phyloP scores from a whole-genome alignment of 2,888 invertebrate species.

The Cheilosia vulpina region DNA sequence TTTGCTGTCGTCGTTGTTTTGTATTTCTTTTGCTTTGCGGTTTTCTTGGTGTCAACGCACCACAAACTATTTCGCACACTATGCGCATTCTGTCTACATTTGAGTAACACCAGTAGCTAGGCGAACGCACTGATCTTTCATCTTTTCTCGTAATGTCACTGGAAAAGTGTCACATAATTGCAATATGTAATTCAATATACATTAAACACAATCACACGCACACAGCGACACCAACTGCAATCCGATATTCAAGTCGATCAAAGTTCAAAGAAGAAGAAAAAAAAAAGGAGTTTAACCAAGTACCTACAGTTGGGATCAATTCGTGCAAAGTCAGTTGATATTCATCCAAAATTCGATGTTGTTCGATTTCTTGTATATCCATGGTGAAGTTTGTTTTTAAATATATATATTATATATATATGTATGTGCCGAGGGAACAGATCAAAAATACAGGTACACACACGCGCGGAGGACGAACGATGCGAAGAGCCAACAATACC shows the following conservation, averaged over 20 bases:
- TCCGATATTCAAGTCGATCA: conserved; percentile 47
- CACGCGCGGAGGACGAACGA: conserved; percentile 40
- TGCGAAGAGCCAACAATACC: conserved; percentile 65
- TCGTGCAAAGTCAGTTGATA: conserved; percentile 80
- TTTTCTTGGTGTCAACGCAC: conserved; percentile 67
- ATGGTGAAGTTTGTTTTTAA: conserved; percentile 15
- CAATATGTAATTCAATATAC: conserved; percentile 49
- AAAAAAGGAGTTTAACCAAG: not conserved
- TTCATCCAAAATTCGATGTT: conserved; percentile 80
- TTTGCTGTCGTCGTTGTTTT: conserved; percentile 21
- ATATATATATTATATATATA: conserved; percentile 14
- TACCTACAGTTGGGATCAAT: conserved; percentile 81
- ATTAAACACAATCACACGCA: conserved; percentile 18
- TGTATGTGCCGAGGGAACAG: not conserved
- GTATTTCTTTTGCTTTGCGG: conserved; percentile 40
- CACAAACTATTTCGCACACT: conserved; percentile 64
- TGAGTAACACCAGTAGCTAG: conserved; percentile 63
- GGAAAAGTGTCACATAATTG: conserved; percentile 17
- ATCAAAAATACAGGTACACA: conserved; percentile 7
- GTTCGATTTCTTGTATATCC: conserved; percentile 81
- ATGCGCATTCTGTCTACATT: conserved; percentile 44
- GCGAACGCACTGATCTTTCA: conserved; percentile 25
- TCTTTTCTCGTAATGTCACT: conserved; percentile 43
- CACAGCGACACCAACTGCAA: conserved; percentile 29
- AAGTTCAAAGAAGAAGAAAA: conserved; percentile 24